Base-by-base conservation (phyloP, 2,113 vertebrate genomes). In the Todiramphus chloris region DNA sequence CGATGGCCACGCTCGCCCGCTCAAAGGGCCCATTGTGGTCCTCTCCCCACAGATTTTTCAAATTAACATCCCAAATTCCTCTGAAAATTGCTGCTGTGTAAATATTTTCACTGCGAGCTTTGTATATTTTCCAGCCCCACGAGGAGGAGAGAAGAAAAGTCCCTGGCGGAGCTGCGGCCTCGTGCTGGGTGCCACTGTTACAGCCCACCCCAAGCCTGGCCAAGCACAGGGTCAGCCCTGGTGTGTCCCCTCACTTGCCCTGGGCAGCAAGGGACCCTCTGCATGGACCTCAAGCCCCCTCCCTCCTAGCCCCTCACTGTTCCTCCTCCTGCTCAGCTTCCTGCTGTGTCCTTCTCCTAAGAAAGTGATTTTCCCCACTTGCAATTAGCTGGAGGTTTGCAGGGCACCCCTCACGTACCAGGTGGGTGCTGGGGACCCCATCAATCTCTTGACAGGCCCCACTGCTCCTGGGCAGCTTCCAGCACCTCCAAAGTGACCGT, bases 21-120 rank as follows among this genome's bases (percentile, higher is more conserved):
- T 98, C 98, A 99, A 98, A 98, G 98, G 95, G 73, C 93, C 98
- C 94, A 98, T 98, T 99, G 98, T 99, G 93, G 95, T 95, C 94
- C 94, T 92, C 96, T 93, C 93, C 91, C 93, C 70, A 96, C 97
- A 90, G 89, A 93, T 93, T 89, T 97, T 98, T 98, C 96, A 96
- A 97, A 97, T 97, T 96, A 98, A 97, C 96, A 96, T 97, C 92
- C 87, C 63, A 93, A 96, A 98, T 97, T 97, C 97, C 96, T 97
- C 90, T 51, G 48, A 96, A 98, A 98, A 96, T 96, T 96, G 97
- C 97, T 97, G 97, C 97, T 95, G 94, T 98, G 96, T 97, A 98
- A 98, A 98, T 98, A 98, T 98, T 98, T 98, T 96, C 68, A n/a
- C 95, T 96, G 90, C 53, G 82, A 96, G 96, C 94, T 96, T 96